Percentiles rank a stretch among this genome's conserved stretches.
Conservation (phyloP, 2,888 invertebrate species). For the Chesias legatella region DNA sequence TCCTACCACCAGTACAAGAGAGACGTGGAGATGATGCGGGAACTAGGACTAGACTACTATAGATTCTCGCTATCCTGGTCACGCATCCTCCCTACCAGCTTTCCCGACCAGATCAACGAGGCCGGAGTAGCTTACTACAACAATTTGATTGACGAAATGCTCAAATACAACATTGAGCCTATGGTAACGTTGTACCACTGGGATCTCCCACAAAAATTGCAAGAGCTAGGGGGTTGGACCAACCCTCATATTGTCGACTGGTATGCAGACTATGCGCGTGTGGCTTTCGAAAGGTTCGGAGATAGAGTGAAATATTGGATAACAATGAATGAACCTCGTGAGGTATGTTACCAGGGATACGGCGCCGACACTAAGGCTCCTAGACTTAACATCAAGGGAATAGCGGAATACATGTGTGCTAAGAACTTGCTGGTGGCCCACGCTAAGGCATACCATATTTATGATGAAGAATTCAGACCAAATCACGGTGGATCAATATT, state of each 20-base stretch:
- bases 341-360: conserved; percentile 59
- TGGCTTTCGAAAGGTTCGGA: conserved; percentile 60
- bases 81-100: conserved; percentile 80
- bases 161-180: conserved; percentile 80
- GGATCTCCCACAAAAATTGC: conserved; percentile 72
- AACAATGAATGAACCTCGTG: conserved; percentile 77
- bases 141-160: conserved; percentile 75
- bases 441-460: conserved; percentile 56
- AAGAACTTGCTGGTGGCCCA: conserved; percentile 76
- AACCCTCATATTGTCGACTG: conserved; percentile 63
- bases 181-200: conserved; percentile 76
- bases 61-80: conserved; percentile 82
- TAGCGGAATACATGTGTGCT: conserved; percentile 66
- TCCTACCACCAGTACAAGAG: conserved; percentile 81
- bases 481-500: conserved; percentile 30
- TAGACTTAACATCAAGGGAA: conserved; percentile 47
- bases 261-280: conserved; percentile 63
- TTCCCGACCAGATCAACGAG: conserved; percentile 72
- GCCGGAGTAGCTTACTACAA: conserved; percentile 51
- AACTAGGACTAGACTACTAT: conserved; percentile 69
- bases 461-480: conserved; percentile 47
- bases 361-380: conserved; percentile 42
- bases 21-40: conserved; percentile 65
- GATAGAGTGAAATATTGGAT: conserved; percentile 74
- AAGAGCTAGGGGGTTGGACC: conserved; percentile 74